A percentile compares a stretch with the other conserved stretches of the same genome.
Evolutionary conservation across 2,113 vertebrate species (phyloP).

Genomic region (Aspiorhynchus laticeps): DNA sequence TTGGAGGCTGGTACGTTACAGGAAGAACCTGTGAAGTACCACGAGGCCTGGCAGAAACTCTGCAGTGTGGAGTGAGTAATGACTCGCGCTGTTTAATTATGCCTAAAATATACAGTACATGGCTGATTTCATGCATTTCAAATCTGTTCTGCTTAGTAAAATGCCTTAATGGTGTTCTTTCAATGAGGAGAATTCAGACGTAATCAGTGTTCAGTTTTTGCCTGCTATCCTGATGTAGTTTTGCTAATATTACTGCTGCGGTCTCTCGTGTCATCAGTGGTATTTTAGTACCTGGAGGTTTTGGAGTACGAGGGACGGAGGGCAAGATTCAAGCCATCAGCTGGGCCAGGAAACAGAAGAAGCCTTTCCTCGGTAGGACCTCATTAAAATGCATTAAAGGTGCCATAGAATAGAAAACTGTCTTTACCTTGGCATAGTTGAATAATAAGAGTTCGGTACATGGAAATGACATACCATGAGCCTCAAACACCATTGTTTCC

Average conservation of each 20-base stretch:
- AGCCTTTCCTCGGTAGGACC: constrained; percentile 88
- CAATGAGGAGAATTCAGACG: not conserved
- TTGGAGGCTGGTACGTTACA: constrained; percentile 85
- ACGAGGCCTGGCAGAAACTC: constrained; percentile 97
- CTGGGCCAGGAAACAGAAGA: constrained; percentile 96
- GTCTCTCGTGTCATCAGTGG: constrained; percentile 74
- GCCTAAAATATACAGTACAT: not conserved
- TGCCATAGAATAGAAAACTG: too few relatives aligned
- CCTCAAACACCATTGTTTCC: too few relatives aligned
- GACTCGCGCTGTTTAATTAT: not conserved
- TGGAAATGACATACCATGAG: too few relatives aligned
- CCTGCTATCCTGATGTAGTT: not conserved
- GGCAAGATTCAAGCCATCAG: constrained; percentile 95
- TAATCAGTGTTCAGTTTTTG: not conserved
- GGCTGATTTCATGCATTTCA: not conserved
- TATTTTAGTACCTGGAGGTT: constrained; percentile 93
- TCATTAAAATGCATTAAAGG: not conserved
- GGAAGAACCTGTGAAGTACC: constrained; percentile 93
- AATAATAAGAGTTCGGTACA: too few relatives aligned
- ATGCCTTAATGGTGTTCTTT: not conserved
- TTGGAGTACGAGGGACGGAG: constrained; percentile 94
- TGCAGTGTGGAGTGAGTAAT: constrained; percentile 90
- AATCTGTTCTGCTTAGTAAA: not conserved
- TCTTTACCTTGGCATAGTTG: too few relatives aligned
- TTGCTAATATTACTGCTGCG: not conserved